These are phyloP conservation scores for Phrynocephalus vlangalii DNA, from an alignment of 2,797 vertebrate genomes.

Conservation along the genomic window DNA sequence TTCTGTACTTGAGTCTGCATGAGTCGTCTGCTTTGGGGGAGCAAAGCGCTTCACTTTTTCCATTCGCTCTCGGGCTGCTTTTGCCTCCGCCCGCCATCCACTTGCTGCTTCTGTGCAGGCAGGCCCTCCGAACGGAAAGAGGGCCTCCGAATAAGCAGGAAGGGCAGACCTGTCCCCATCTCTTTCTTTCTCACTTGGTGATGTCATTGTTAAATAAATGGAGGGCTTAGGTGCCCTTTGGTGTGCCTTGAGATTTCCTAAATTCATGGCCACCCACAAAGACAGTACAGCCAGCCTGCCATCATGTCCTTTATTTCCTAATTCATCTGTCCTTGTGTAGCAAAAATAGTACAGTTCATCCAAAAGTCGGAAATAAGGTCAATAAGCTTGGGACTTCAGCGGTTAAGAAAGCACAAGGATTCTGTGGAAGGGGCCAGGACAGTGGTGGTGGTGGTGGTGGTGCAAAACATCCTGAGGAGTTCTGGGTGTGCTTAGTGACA, in stretches of 20 bases:
- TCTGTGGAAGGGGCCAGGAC: no score
- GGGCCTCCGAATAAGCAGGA: background rate
- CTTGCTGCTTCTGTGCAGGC: conserved; percentile 63
- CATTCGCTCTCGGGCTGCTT: conserved; percentile 76
- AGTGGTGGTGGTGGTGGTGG: no score
- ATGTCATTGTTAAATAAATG: conserved; percentile 6
- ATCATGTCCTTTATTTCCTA: background rate
- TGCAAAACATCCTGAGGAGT: background rate
- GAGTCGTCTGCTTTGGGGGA: conserved; percentile 79
- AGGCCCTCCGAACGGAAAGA: conserved; percentile 40
- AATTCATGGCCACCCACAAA: background rate
- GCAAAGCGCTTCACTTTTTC: conserved; percentile 83
- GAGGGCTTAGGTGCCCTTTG: background rate
- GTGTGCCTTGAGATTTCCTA: background rate
- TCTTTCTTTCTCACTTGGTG: background rate
- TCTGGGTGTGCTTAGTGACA: background rate
- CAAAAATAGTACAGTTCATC: background rate
- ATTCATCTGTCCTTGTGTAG: background rate
- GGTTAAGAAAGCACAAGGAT: background rate
- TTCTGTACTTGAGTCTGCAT: conserved; percentile 79
- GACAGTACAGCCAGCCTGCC: background rate
- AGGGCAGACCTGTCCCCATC: background rate
- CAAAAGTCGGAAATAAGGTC: background rate
- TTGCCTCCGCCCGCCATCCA: conserved; percentile 57
- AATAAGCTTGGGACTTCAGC: background rate